Evolutionary conservation across 2,888 invertebrate species (phyloP), one percentile per base, ranked within the genome.

Genomic region (Gasteruption jaculator): DNA sequence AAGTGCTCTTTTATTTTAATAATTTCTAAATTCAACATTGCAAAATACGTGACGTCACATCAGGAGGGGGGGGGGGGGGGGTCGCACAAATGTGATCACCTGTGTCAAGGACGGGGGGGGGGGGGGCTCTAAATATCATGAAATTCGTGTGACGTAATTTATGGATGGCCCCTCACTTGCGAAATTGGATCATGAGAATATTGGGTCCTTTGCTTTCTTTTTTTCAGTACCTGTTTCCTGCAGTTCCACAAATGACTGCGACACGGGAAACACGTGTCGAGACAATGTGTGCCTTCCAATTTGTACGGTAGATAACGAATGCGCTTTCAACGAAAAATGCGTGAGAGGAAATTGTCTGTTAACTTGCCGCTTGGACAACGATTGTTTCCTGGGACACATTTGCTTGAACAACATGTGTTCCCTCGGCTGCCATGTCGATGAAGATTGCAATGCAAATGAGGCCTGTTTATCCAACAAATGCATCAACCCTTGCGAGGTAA

Each of bases 321-420:
- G 93, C 66, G 92, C 91, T 3, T 78, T 86, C 45, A 93, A 93
- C 64, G 93, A 93, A 72, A 87, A 90, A 68, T 93, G 93, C 71
- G 74, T 88, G 6, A 78, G 80, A 59, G 86, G 84, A 52, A 83
- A 82, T 58, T 93, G 92, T 66, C 80, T 89, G 60, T 81, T 92
- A 43, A 92, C 91, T 3, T 93, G 93, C 62, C 82, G 91, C 33
- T 83, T 91, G 1, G 91, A 92, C 65, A 90, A 91, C 59, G 92
- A 93, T 60, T 93, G 92, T 59, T 91, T 92, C 80, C 75, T 91
- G 43, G 91, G 91, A 1, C 91, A 92, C 59, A 89, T 92, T 51
- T 93, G 93, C 61, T 72, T 91, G 41, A 81, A 83, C 59, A 90
- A 89, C 59, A 86, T 86, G 73, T 92, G 92, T 61, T 79, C 86